Evolutionary conservation across 2,888 invertebrate species (phyloP).

Genomic region (Rhabditophanes sp.): DNA sequence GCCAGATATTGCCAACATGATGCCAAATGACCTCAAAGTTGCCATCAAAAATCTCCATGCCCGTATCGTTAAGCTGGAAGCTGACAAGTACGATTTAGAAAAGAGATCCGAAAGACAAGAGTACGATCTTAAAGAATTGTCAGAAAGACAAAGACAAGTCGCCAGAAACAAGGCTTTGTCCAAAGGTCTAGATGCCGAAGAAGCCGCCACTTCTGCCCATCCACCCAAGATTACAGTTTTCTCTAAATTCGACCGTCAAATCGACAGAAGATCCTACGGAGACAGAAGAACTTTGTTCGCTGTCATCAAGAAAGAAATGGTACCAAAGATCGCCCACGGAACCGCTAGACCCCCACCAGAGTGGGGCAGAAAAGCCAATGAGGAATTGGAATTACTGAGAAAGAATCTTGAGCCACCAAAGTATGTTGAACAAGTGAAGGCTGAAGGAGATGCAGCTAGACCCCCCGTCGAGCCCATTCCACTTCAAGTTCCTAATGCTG

Average conservation of each 20-base stretch:
- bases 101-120: slow-evolving; percentile 43
- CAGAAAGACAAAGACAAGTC: slow-evolving; percentile 38
- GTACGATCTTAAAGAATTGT: slow-evolving; percentile 42
- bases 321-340: slow-evolving; percentile 28
- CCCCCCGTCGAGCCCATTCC: slow-evolving; percentile 39
- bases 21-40: slow-evolving; percentile 23
- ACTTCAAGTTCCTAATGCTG: slow-evolving; percentile 22
- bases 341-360: slow-evolving; percentile 40
- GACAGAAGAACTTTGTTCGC: slow-evolving; percentile 28
- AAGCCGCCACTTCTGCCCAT: slow-evolving; percentile 24
- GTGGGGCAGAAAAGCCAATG: slow-evolving; percentile 43
- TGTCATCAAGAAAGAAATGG: slow-evolving; percentile 22
- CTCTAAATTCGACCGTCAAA: slow-evolving; percentile 94
- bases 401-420: slow-evolving; percentile 41
- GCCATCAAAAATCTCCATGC: slow-evolving; percentile 39
- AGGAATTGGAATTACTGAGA: slow-evolving; percentile 41
- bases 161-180: slow-evolving; percentile 42
- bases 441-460: slow-evolving; percentile 37
- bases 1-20: slow-evolving; percentile 13
- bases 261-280: slow-evolving; percentile 61
- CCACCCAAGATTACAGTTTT: slow-evolving; percentile 82
- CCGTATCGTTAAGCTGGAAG: slow-evolving; percentile 39
- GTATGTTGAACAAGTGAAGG: slow-evolving; percentile 41
- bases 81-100: slow-evolving; percentile 43
- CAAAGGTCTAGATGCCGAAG: slow-evolving; percentile 41